Evolutionary conservation across 2,797 vertebrate species (phyloP), one percentile per base, ranked within the genome.

Genomic region (Acrossocheilus fasciatus): DNA sequence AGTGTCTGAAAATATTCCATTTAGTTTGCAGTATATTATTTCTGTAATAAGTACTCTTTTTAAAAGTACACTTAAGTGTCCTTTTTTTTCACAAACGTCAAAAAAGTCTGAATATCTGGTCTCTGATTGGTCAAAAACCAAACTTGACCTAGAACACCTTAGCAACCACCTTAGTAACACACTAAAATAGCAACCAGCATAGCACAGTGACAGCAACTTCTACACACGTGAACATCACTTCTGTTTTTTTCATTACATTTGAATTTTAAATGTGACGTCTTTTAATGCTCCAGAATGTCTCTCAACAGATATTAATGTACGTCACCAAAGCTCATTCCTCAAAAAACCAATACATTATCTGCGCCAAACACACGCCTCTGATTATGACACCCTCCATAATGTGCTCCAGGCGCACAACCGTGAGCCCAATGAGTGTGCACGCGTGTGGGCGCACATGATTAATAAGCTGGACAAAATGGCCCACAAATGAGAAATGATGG

Each of bases 361-460:
- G 6, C 15, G 2, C 4, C 47, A 47, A 20, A 77, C 47, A 41
- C 79, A 62, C 5, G 34, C 15, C 62, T 74, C 34, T 85, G 72
- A 62, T 66, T 59, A 68, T 81, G 72, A 86, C 43, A 70, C 39
- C 20, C 52, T 57, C 52, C 36, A 72, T 70, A 54, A 45, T 69
- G 62, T 41, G 62, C n/a, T 20, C 20, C 52, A 70, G 11, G 45
- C 52, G 62, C 83, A 57, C 52, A 45, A 50, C 26, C 30, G 41
- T 39, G 69, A 81, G 68, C 36, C 41, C 36, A 79, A 18, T 8
- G 26, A 66, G 59, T 76, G 79, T 76, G 85, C 41, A 7, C 9
- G 20, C 3, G 17, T 78, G 34, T 85, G 88, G 43, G 86, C 34
- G 6, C 15, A 15, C 59, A 47, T 88, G 72, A 89, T 87, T 89